Percentiles rank a stretch among this genome's conserved stretches.
phyloP scores from a whole-genome alignment of 2,888 invertebrate genomes.

The Orgyia antiqua region DNA sequence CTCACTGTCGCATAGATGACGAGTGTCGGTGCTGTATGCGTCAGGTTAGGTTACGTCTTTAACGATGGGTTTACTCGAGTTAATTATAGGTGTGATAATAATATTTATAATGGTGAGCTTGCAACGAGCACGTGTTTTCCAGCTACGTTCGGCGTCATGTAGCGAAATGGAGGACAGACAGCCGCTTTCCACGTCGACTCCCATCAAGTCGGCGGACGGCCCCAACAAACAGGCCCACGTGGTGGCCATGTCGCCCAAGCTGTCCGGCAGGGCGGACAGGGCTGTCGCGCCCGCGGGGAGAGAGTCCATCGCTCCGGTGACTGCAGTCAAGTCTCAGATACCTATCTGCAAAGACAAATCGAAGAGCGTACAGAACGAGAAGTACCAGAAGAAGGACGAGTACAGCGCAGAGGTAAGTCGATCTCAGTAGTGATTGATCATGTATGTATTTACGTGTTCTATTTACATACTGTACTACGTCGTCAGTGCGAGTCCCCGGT shows the following conservation, averaged over 20 bases:
- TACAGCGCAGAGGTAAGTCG: conserved; percentile 15
- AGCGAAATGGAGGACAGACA: conserved; percentile 31
- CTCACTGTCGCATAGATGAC: no score
- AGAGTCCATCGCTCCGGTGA: conserved; percentile 18
- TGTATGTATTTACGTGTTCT: no score
- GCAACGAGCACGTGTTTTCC: no score
- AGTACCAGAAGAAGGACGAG: conserved; percentile 44
- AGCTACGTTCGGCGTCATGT: conserved; percentile 35
- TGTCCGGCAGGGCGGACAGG: conserved; percentile 9
- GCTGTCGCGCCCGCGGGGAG: conserved; percentile 3
- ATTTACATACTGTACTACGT: no score
- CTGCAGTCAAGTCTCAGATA: conserved; percentile 14
- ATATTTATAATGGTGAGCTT: no score
- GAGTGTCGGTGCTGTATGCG: no score
- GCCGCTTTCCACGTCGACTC: conserved; percentile 62
- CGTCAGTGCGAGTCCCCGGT: background rate
- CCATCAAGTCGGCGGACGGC: conserved; percentile 41
- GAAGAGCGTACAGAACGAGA: conserved; percentile 23
- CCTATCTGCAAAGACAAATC: conserved; percentile 36
- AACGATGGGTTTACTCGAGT: no score
- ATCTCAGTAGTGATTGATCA: no score
- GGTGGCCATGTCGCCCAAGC: conserved; percentile 64
- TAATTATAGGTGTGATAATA: no score
- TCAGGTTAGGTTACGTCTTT: no score
- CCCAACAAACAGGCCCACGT: conserved; percentile 43